Evolutionary conservation across 1,140 invertebrate species (phyloP).

Genomic region (Myzus persicae): DNA sequence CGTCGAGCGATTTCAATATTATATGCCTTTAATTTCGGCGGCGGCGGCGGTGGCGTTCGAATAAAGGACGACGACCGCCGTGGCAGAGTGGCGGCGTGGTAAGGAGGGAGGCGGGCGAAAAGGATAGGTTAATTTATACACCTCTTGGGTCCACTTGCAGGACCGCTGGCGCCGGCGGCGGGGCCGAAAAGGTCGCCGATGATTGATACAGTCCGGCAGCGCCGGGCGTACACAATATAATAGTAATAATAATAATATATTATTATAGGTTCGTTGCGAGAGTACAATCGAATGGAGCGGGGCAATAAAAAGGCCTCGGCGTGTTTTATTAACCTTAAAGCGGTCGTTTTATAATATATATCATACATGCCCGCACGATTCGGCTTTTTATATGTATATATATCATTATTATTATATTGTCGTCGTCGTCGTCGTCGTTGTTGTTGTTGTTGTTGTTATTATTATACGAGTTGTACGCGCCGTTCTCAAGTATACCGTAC

Average conservation of each 20-base stretch:
- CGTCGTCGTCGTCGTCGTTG: background rate
- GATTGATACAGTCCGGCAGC: conserved; percentile 47
- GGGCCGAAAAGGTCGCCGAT: conserved; percentile 53
- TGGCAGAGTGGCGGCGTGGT: background rate
- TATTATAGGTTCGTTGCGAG: background rate
- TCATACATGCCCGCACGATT: background rate
- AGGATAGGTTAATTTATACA: conserved; percentile 52
- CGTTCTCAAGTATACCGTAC: background rate
- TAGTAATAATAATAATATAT: no score
- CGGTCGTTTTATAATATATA: conserved; percentile 22
- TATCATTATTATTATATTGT: background rate
- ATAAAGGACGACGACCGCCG: no score
- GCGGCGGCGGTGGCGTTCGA: background rate
- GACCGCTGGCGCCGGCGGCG: background rate
- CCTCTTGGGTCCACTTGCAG: conserved; percentile 56
- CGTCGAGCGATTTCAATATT: background rate
- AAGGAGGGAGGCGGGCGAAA: background rate
- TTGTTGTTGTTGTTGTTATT: background rate
- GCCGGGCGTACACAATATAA: background rate
- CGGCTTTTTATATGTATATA: background rate
- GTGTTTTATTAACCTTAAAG: conserved; percentile 57
- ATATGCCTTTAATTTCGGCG: background rate
- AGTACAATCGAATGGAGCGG: conserved; percentile 45
- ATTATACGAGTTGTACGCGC: background rate
- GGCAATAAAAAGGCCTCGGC: conserved; percentile 45